These are phyloP conservation scores for Pelochelys cantorii DNA, from an alignment of 2,797 vertebrate species.

Conservation along the genomic window DNA sequence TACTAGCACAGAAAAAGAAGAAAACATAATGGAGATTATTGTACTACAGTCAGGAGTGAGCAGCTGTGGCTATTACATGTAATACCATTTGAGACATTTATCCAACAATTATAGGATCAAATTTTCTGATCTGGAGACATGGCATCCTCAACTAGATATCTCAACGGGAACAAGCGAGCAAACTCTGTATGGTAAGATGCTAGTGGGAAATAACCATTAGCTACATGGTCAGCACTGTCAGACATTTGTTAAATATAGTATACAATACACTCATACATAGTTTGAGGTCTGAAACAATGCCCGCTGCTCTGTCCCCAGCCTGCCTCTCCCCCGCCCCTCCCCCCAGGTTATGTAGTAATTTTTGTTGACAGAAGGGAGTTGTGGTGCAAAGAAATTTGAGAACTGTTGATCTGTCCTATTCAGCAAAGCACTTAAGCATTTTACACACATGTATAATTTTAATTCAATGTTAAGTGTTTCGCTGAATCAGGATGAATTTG, in stretches of 20 bases:
- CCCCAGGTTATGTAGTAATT: no score
- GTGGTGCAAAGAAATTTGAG: no score
- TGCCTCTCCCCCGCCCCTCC: neutral
- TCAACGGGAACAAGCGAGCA: neutral
- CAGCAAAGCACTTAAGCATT: neutral
- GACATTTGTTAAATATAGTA: neutral
- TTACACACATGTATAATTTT: neutral
- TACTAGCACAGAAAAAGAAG: neutral
- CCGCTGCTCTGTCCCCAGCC: neutral
- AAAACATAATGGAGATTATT: neutral
- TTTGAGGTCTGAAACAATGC: no score
- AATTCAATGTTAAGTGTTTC: slow-evolving; percentile 20
- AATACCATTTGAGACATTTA: neutral
- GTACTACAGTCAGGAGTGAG: neutral
- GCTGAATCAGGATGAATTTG: slow-evolving; percentile 15
- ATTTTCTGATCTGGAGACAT: neutral
- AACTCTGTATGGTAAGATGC: neutral
- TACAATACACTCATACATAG: no score
- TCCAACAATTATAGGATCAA: neutral
- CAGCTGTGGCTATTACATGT: neutral
- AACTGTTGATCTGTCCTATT: neutral
- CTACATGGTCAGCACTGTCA: neutral
- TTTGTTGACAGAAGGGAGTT: no score
- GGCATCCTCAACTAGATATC: neutral
- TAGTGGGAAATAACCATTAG: neutral